These are phyloP conservation scores for Aradophagus sp. DNA, from an alignment of 1,140 invertebrate genomes.

Conservation along the genomic window DNA sequence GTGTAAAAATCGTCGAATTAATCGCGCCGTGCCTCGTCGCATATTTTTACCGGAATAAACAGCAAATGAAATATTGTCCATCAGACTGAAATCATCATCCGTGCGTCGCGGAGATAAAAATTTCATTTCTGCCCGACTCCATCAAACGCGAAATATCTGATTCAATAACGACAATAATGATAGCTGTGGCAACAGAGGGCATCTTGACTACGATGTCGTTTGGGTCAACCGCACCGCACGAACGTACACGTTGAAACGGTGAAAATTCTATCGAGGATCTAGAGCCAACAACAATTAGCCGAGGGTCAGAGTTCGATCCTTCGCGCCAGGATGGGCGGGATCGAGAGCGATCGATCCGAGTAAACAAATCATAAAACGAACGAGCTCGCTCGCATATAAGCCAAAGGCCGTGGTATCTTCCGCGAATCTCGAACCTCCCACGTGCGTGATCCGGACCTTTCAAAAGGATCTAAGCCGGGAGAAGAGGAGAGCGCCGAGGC, in stretches of 20 bases:
- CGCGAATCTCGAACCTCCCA: slow-evolving; percentile 62
- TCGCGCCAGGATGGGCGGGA: slow-evolving; percentile 65
- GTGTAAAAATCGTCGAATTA: no score
- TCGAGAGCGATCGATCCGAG: slow-evolving; percentile 66
- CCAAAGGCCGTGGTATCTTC: slow-evolving; percentile 59
- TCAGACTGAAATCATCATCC: no score
- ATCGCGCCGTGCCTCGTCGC: no score
- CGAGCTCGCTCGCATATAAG: slow-evolving; percentile 52
- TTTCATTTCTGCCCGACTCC: no score
- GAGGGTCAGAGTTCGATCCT: slow-evolving; percentile 72
- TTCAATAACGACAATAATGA: no score
- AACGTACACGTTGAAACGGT: slow-evolving; percentile 32
- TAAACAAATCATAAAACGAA: slow-evolving; percentile 70
- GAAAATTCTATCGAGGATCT: slow-evolving; percentile 67
- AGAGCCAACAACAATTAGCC: slow-evolving; percentile 75
- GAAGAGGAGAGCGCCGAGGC: slow-evolving; percentile 32
- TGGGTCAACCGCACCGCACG: slow-evolving; percentile 21
- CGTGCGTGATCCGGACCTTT: slow-evolving; percentile 61
- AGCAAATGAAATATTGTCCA: no score
- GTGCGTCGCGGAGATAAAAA: no score
- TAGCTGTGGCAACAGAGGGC: slow-evolving; percentile 21
- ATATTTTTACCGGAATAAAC: no score
- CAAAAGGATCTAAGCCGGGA: slow-evolving; percentile 47
- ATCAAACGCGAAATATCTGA: no score
- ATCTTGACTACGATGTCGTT: slow-evolving; percentile 39